These are phyloP conservation scores for Dasyprocta punctata DNA, from an alignment of 2,113 vertebrate species.

Conservation along the genomic window DNA sequence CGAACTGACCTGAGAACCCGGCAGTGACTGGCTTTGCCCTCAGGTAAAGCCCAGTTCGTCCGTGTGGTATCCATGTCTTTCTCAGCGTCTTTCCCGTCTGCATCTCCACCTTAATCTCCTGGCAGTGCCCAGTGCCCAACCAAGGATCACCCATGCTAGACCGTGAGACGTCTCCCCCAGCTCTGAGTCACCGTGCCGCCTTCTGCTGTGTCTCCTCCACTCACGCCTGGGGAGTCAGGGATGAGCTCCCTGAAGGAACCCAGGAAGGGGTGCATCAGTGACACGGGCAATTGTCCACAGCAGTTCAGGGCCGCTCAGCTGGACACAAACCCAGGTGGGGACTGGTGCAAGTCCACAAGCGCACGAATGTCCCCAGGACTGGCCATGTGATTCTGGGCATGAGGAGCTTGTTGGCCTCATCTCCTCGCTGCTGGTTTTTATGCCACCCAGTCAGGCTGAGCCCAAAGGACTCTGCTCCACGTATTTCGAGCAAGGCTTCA, in stretches of 20 bases:
- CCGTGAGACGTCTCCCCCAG: accelerated
- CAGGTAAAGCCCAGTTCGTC: background rate
- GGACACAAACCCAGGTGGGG: background rate
- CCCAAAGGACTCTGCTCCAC: background rate
- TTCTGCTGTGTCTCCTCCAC: background rate
- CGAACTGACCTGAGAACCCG: accelerated
- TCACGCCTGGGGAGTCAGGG: accelerated
- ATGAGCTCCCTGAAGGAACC: accelerated
- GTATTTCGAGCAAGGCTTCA: background rate
- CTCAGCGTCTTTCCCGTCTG: background rate
- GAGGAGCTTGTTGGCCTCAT: accelerated
- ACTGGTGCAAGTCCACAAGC: accelerated
- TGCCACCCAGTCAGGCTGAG: background rate
- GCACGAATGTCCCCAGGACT: accelerated
- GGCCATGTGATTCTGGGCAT: accelerated
- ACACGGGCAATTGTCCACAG: accelerated
- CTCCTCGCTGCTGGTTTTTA: accelerated
- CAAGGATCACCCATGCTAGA: background rate
- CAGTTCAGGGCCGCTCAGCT: background rate
- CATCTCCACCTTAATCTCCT: background rate
- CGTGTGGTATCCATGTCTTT: accelerated
- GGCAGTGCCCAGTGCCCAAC: background rate
- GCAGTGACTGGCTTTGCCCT: background rate
- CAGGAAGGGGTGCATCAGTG: accelerated
- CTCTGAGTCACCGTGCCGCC: accelerated